Evolutionary conservation across 2,797 vertebrate genomes (phyloP), one percentile per base, ranked within the genome.

Genomic region (Eidolon dupreanum): DNA sequence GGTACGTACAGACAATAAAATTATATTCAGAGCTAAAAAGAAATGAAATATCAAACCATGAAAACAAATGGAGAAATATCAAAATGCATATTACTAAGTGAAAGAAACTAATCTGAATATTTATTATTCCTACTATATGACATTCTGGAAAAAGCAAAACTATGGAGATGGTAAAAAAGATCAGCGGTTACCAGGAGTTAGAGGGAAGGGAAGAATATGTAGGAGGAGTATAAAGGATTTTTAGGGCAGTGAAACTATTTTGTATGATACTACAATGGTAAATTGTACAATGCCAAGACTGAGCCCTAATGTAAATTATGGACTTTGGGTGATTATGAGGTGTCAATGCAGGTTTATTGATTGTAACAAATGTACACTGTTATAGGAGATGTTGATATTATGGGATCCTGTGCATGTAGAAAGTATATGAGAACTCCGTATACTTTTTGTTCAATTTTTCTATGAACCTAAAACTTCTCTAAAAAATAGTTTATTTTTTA

Each of bases 121-220:
- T 53, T 68, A 51, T 28, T 16, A 87, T 65, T 89, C 5, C 16
- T 43, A 28, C 2, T 53, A 13, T 51, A 55, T 65, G 11, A 68
- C 33, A 66, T 79, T 84, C 79, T 93, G 13, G 20, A 68, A 90
- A 90, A 86, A 11, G 19, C 1, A 85, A 55, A 92, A 86, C 7
- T 68, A 68, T 15, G 12, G 22, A 86, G 13, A 75, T 13, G 17
- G 17, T 28, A 46, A 51, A 49, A 92, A 55, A 73, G 3, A 49
- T 31, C 28, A 93, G 19, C 65, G 10, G 15, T 12, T 79, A 13
- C 10, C 41, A 86, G 41, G 43, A 46, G 41, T 19, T 70, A 16
- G 13, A 38, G 7, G 79, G 36, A 5, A 36, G 1, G 8, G 13
- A 66, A 26, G 0, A 6, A 63, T 43, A 16, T 33, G 31, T 0